Base-by-base conservation (phyloP, 2,888 invertebrate genomes). In the Linnaemya vulpina region DNA sequence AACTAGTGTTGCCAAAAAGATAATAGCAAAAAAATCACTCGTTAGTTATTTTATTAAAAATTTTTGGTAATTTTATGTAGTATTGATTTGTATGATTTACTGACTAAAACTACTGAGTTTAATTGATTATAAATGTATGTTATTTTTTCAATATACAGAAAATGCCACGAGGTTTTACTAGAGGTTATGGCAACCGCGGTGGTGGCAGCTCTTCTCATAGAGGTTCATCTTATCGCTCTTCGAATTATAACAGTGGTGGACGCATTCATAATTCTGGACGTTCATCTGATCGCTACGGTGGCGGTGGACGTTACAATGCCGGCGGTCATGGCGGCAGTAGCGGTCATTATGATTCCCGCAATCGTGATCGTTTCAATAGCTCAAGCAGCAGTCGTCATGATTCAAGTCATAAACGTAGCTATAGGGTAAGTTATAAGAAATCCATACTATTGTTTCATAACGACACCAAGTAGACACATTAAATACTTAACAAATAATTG, bases 261-360 rank as follows among this genome's bases (percentile, higher is more conserved):
- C 91, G 92, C 40, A 90, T 91, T 77, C 90, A 91, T 65, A 89
- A 90, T 51, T 90, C 90, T 5, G 89, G 91, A 8, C 90, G 90
- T 7, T 88, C 90, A 43, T 82, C 86, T 30, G 88, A 87, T 53
- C 89, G 90, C 10, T 90, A 89, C 81, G 90, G 90, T 75, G 90
- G 88, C 46, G 86, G 88, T 13, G 86, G 87, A 22, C 88, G 89
- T 20, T 88, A 89, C 49, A 87, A 87, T 82, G 85, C 88, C 20
- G 89, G 89, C 82, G 89, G 90, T 35, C 90, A 90, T 43, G 90
- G 88, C 65, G 88, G 87, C 7, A 87, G 89, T 87, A 86, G 90
- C n/a, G 88, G 89, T 17, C 89, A 90, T 46, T 91, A 91, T 80
- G 91, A 91, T 11, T 89, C 89, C 0, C 89, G 87, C 51, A 88